These are phyloP conservation scores for Hepsetus odoe DNA, from an alignment of 2,113 vertebrate genomes.

Conservation along the genomic window DNA sequence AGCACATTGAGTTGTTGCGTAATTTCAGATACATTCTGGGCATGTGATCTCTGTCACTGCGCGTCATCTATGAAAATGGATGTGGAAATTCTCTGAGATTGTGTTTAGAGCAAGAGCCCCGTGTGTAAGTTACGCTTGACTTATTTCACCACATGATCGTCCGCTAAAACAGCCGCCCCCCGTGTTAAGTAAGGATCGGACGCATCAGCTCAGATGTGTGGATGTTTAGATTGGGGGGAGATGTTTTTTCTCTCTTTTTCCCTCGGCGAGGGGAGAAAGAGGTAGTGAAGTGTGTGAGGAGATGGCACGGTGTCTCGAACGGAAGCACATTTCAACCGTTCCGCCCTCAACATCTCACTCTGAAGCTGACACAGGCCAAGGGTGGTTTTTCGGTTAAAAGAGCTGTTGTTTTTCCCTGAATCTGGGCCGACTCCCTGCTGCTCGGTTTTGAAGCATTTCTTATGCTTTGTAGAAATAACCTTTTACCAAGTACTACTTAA, in stretches of 20 bases:
- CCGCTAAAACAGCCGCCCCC: neutral
- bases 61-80: no score
- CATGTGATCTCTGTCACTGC: no score
- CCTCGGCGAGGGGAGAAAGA: constrained; percentile 7
- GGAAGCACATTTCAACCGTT: constrained; percentile 42
- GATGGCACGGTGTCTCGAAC: constrained; percentile 12
- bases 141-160: neutral
- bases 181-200: neutral
- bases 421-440: neutral
- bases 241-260: neutral
- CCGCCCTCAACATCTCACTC: constrained; percentile 13
- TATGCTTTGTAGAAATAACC: neutral
- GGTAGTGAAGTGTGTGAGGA: constrained; percentile 26
- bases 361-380: neutral
- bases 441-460: neutral
- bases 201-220: neutral
- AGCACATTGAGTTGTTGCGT: no score
- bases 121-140: neutral
- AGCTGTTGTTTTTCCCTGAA: constrained; percentile 27
- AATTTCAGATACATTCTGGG: no score
- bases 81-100: no score
- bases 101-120: neutral
- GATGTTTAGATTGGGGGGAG: neutral
- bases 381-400: constrained; percentile 31
- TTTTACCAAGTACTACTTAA: neutral